Conservation (phyloP, 2,797 vertebrate species). For the Falco cherrug region DNA sequence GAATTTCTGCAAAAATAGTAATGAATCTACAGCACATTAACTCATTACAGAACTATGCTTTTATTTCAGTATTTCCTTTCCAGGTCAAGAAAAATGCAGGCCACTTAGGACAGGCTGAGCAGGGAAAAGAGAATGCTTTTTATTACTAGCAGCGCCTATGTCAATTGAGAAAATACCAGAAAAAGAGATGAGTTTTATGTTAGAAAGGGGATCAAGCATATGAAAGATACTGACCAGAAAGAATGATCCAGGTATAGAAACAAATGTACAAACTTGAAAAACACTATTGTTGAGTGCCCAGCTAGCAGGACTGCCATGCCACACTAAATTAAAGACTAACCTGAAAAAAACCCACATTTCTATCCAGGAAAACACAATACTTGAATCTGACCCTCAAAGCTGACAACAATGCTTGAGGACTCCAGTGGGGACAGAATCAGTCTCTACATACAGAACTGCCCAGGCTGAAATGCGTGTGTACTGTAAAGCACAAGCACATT, state of each 20-base stretch:
- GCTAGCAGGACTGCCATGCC: neutral
- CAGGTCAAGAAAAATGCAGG: neutral
- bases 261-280: neutral
- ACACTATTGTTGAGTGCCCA: neutral
- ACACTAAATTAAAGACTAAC: neutral
- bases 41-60: conserved; percentile 1
- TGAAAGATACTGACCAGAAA: neutral
- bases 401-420: neutral
- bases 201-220: neutral
- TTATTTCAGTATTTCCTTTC: conserved; percentile 27
- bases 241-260: neutral
- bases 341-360: neutral
- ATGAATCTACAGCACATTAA: conserved; percentile 55
- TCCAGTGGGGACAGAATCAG: neutral
- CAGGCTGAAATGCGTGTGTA: neutral
- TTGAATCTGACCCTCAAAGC: neutral
- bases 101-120: neutral
- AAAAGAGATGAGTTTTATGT: neutral
- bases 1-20: conserved; percentile 57
- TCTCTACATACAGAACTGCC: neutral
- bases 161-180: neutral
- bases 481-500: neutral
- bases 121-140: neutral
- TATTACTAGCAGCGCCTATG: neutral
- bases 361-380: neutral